Base-by-base conservation (phyloP, 2,888 invertebrate species). In the Ormia ochracea region DNA sequence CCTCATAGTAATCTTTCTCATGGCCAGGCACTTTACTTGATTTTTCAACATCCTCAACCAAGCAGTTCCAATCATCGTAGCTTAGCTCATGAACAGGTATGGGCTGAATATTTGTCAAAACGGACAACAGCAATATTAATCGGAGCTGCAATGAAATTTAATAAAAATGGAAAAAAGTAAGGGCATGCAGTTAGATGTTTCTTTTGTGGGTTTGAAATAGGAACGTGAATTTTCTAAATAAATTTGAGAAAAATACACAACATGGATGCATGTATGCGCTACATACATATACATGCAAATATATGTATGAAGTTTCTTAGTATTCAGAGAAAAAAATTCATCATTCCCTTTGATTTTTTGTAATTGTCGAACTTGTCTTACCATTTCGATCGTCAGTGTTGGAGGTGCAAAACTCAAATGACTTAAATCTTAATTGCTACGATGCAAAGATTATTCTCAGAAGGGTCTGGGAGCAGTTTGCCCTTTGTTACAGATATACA, bases 361-460 rank as follows among this genome's bases (percentile, higher is more conserved):
- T n/a, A n/a, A n/a, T n/a, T n/a, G n/a, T n/a, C n/a, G n/a, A 26
- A 23, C 2, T 48, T 26, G 3, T 45, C 56, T 69, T 58, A 69
- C 69, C 69, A 69, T 69, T n/a, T 23, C 17, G 33, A 0, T 41
- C 10, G 10, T 28, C 1, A 17, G 28, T 12, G 12, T 61, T 26
- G 3, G 45, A 50, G 17, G 3, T 28, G 41, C 26, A 36, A 65
- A n/a, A 65, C 52, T 36, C 4, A 41, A 38, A 66, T 28, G 52
- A 28, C 10, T 66, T 52, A 28, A 9, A 38, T 52, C 28, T 61
- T 7, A 3, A 0, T 31, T 28, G 31, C 31, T 3, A 10, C 3
- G 19, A 4, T 61, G 43, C 21, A 45, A 61, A 28, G 17, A 1
- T 17, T 41, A 14, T 28, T 19, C 45, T 31, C 6, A n/a, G 31